A percentile compares a stretch with the other conserved stretches of the same genome.
Conservation (phyloP, 2,113 vertebrate genomes). For the Theristicus caerulescens region DNA sequence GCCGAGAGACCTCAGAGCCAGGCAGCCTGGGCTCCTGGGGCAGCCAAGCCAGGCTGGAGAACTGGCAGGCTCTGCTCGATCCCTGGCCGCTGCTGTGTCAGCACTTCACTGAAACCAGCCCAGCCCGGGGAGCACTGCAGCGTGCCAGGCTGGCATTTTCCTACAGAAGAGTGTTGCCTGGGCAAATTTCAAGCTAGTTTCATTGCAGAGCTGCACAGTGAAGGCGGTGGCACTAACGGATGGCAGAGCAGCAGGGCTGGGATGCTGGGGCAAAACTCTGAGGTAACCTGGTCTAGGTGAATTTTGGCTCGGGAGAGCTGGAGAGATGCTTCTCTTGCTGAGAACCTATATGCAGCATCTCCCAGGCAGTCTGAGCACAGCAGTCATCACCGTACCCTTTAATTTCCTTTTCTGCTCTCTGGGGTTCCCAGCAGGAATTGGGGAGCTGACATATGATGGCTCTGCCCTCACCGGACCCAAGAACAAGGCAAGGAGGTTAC, state of each 20-base stretch:
- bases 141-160: not conserved
- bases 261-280: not conserved
- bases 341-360: rapidly evolving
- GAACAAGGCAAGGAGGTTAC: not conserved
- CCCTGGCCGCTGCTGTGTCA: not conserved
- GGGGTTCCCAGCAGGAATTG: not conserved
- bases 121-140: not conserved
- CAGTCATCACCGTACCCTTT: rapidly evolving
- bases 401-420: not conserved
- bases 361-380: not conserved
- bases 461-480: not conserved
- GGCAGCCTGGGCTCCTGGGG: not conserved
- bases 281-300: not conserved
- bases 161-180: rapidly evolving
- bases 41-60: not conserved
- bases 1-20: not conserved
- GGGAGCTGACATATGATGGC: rapidly evolving
- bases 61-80: not conserved
- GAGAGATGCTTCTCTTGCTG: not conserved
- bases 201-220: rapidly evolving
- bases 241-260: not conserved
- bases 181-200: not conserved
- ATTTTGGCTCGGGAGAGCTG: not conserved
- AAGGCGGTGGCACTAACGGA: rapidly evolving
- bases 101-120: not conserved